Percentiles rank a stretch among this genome's conserved stretches.
Evolutionary conservation across 2,113 vertebrate species (phyloP).

Genomic region (Tamias sibiricus): DNA sequence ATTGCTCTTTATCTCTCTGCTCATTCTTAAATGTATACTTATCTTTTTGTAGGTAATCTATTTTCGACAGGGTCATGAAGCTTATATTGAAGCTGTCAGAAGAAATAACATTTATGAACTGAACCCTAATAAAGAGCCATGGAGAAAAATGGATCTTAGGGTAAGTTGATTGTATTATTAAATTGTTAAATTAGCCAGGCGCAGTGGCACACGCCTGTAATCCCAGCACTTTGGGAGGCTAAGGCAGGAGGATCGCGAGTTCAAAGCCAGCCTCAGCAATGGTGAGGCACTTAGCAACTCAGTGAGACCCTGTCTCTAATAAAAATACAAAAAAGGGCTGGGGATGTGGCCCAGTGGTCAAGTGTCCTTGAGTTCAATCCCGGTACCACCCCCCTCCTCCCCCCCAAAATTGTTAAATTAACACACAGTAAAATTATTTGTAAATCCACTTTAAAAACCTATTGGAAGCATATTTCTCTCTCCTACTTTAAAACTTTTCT

Average conservation of each 20-base stretch:
- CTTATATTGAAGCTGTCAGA: constrained; percentile 95
- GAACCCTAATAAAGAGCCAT: constrained; percentile 95
- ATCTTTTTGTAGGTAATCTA: constrained; percentile 93
- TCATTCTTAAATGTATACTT: constrained; percentile 21
- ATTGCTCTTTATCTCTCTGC: neutral
- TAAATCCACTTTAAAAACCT: neutral
- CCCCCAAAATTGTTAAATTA: neutral
- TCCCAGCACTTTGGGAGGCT: no score
- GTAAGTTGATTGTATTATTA: constrained; percentile 83
- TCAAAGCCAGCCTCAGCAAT: no score
- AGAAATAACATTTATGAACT: constrained; percentile 93
- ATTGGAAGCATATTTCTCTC: neutral
- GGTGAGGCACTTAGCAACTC: no score
- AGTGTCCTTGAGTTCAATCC: no score
- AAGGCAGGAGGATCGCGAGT: no score
- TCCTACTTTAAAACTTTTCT: neutral
- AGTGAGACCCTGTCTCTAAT: no score
- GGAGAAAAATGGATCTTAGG: constrained; percentile 95
- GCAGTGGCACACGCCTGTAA: no score
- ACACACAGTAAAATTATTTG: neutral
- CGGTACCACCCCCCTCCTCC: no score
- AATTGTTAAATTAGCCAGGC: neutral
- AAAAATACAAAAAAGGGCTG: no score
- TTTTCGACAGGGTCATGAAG: constrained; percentile 98
- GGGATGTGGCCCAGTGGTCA: no score